Conservation (phyloP, 1,140 invertebrate species). For the Oscheius sp. region DNA sequence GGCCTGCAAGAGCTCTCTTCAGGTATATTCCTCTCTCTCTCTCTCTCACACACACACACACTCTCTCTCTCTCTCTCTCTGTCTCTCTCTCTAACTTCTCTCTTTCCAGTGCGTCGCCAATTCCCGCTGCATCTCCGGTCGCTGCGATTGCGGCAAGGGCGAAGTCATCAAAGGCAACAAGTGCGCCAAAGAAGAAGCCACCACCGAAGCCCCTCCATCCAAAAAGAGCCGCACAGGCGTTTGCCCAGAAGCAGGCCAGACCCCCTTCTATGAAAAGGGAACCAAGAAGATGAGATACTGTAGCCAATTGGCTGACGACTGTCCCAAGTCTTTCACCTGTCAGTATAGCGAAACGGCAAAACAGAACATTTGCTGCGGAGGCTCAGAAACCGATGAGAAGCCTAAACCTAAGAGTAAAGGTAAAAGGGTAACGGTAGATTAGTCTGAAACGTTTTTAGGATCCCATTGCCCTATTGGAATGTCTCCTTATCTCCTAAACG, state of each 20-base stretch:
- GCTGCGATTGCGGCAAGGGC: conserved; percentile 27
- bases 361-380: conserved; percentile 28
- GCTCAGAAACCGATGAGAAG: background rate
- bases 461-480: conserved; percentile 25
- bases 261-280: background rate
- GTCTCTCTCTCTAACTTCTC: too few species aligned
- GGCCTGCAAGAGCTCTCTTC: conserved; percentile 24
- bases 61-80: too few species aligned
- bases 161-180: conserved; percentile 17
- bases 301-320: conserved; percentile 24
- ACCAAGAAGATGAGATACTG: background rate
- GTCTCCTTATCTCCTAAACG: conserved; percentile 24
- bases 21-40: background rate
- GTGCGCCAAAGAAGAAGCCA: conserved; percentile 4
- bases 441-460: background rate
- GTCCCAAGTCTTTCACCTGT: conserved; percentile 16
- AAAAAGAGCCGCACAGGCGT: background rate
- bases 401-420: background rate
- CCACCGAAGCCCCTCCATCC: background rate
- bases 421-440: background rate
- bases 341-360: conserved; percentile 14
- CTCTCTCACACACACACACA: too few species aligned
- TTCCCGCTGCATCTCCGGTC: conserved; percentile 27
- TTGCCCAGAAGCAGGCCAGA: background rate
- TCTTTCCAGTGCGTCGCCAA: conserved; percentile 35